These are phyloP conservation scores for Drosophila formosana DNA, from an alignment of 2,888 invertebrate genomes.

Conservation along the genomic window DNA sequence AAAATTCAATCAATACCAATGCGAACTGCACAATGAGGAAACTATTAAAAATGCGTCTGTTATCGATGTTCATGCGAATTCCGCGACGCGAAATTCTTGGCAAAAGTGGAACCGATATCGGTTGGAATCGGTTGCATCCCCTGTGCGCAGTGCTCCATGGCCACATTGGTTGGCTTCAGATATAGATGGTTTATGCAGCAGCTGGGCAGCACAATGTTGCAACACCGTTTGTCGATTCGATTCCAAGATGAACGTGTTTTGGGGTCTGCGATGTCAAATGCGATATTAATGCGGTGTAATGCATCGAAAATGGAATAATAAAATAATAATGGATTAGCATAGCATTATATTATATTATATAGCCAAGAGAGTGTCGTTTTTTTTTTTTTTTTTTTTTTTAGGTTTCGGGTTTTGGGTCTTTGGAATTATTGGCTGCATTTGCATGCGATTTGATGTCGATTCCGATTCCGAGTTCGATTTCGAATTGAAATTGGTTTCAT, in stretches of 20 bases:
- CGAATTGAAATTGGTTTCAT: conserved; percentile 41
- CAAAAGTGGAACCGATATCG: no score
- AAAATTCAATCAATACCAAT: no score
- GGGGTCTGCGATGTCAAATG: conserved; percentile 13
- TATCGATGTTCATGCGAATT: no score
- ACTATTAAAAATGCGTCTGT: no score
- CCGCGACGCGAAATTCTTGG: no score
- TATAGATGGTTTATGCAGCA: background rate
- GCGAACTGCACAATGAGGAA: no score
- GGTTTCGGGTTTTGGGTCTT: background rate
- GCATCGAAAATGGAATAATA: conserved; percentile 15
- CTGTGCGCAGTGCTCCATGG: background rate
- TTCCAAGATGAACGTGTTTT: conserved; percentile 24
- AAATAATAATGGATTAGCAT: conserved; percentile 46
- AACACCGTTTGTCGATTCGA: conserved; percentile 13
- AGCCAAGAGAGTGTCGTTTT: background rate
- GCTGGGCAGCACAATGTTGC: conserved; percentile 23
- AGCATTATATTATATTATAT: conserved; percentile 3
- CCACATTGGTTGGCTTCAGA: background rate
- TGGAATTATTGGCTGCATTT: conserved; percentile 39
- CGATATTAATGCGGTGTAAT: conserved; percentile 46
- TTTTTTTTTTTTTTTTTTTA: background rate
- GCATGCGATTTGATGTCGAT: conserved; percentile 29
- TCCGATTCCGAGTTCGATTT: conserved; percentile 21
- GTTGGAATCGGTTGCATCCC: background rate